These are phyloP conservation scores for Drosophila rellima DNA, from an alignment of 2,888 invertebrate species.

Conservation along the genomic window DNA sequence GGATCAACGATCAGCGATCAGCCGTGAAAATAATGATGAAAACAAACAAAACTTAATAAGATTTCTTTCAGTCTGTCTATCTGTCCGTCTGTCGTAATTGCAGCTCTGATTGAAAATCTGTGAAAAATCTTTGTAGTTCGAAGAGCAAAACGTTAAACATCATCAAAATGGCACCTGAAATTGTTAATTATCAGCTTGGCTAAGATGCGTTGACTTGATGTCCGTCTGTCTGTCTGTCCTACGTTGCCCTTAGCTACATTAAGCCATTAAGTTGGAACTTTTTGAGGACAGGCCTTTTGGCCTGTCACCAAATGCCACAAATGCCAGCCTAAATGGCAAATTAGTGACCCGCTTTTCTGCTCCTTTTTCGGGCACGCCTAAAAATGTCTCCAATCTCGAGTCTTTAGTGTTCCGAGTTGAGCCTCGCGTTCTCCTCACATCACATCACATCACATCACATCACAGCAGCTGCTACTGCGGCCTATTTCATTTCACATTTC, in stretches of 20 bases:
- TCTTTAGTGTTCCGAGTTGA: neutral
- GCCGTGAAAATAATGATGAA: constrained; percentile 81
- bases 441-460: neutral
- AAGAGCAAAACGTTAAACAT: constrained; percentile 3
- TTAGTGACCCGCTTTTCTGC: constrained; percentile 60
- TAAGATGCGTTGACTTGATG: constrained; percentile 6
- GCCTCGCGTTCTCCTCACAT: neutral
- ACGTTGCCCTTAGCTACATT: constrained; percentile 59
- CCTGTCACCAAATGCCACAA: constrained; percentile 63
- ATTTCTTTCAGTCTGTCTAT: constrained; percentile 66
- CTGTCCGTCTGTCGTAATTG: constrained; percentile 54
- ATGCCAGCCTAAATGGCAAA: constrained; percentile 77
- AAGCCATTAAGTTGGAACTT: constrained; percentile 72
- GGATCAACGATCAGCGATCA: constrained; percentile 60
- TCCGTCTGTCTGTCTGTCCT: constrained; percentile 5
- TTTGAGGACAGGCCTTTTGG: constrained; percentile 30
- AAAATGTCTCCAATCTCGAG: constrained; percentile 65
- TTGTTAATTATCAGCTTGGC: constrained; percentile 64
- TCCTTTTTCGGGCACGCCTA: constrained; percentile 54
- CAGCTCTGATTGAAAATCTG: constrained; percentile 49
- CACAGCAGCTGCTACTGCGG: constrained; percentile 53
- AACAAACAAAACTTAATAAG: constrained; percentile 85
- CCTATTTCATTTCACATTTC: constrained; percentile 72
- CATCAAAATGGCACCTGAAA: constrained; percentile 49
- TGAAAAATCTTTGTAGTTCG: constrained; percentile 7